Percentiles rank a stretch among this genome's conserved stretches.
Evolutionary conservation across 2,797 vertebrate species (phyloP).

Genomic region (Muscicapa comitata): DNA sequence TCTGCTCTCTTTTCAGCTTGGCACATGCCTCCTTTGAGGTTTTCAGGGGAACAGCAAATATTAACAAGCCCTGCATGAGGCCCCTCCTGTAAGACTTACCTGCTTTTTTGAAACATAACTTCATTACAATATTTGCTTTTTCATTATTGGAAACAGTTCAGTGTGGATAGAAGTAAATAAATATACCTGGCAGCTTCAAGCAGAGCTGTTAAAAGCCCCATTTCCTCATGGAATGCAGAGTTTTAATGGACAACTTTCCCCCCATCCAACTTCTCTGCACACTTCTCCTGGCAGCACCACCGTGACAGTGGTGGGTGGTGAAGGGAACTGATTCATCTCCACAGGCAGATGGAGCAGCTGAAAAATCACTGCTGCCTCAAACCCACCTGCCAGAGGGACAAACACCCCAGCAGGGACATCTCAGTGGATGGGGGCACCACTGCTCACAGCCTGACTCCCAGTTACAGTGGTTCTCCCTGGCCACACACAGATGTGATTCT

Average conservation of each 20-base stretch:
- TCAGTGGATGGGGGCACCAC: background rate
- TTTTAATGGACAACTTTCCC: background rate
- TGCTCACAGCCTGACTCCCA: background rate
- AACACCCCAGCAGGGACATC: rapidly evolving
- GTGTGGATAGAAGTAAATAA: background rate
- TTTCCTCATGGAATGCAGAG: background rate
- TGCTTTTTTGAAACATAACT: background rate
- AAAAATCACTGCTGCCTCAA: background rate
- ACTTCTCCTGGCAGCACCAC: rapidly evolving
- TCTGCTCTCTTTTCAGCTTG: slow-evolving; percentile 18
- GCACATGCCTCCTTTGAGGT: background rate
- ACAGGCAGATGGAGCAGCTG: background rate
- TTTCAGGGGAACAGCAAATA: background rate
- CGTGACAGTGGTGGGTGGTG: rapidly evolving
- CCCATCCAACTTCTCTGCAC: background rate
- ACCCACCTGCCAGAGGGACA: background rate
- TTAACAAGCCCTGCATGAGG: background rate
- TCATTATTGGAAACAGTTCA: background rate
- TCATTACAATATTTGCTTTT: background rate
- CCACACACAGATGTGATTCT: background rate
- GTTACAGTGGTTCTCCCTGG: rapidly evolving
- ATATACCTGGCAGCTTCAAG: background rate
- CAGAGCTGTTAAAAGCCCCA: background rate
- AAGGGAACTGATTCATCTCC: background rate
- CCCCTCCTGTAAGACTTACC: background rate